Conservation (phyloP, 1,140 invertebrate species). For the Thaumetopoea pityocampa region DNA sequence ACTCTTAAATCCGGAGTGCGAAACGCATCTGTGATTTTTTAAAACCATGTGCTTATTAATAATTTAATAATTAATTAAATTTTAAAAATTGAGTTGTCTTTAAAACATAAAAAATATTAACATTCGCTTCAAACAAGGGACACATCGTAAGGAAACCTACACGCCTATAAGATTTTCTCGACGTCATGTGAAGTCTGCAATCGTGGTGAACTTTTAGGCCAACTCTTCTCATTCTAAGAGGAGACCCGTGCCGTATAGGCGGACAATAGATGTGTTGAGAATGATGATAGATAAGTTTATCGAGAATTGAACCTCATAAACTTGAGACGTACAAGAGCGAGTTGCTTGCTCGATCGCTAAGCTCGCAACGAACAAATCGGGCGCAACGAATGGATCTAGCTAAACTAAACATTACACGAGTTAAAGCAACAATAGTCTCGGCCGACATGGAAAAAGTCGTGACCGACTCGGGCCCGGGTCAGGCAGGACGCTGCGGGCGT, state of each 20-base stretch:
- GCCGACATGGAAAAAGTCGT: slow-evolving; percentile 69
- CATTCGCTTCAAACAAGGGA: too few relatives aligned
- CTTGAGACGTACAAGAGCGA: slow-evolving; percentile 7
- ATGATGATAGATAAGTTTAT: slow-evolving; percentile 16
- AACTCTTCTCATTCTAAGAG: slow-evolving; percentile 4
- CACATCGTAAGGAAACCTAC: too few relatives aligned
- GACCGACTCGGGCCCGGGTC: slow-evolving; percentile 56
- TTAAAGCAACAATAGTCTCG: slow-evolving; percentile 62
- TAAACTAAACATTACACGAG: slow-evolving; percentile 47
- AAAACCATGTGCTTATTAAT: too few relatives aligned
- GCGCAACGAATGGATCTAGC: slow-evolving; percentile 25
- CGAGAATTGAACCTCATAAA: slow-evolving; percentile 9
- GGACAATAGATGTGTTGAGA: slow-evolving; percentile 2
- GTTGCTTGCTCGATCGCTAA: slow-evolving; percentile 21
- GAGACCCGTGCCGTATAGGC: neutral
- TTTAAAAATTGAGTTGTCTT: too few relatives aligned
- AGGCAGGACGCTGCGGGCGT: slow-evolving; percentile 62
- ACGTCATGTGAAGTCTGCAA: too few relatives aligned
- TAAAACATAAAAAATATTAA: too few relatives aligned
- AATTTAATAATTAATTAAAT: too few relatives aligned
- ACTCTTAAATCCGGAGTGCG: too few relatives aligned
- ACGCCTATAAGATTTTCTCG: too few relatives aligned
- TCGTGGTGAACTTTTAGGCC: too few relatives aligned
- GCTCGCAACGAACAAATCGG: slow-evolving; percentile 31
- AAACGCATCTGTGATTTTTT: too few relatives aligned